Percentiles rank a stretch among this genome's conserved stretches.
Evolutionary conservation across 2,113 vertebrate genomes (phyloP).

Genomic region (Takifugu flavidus): DNA sequence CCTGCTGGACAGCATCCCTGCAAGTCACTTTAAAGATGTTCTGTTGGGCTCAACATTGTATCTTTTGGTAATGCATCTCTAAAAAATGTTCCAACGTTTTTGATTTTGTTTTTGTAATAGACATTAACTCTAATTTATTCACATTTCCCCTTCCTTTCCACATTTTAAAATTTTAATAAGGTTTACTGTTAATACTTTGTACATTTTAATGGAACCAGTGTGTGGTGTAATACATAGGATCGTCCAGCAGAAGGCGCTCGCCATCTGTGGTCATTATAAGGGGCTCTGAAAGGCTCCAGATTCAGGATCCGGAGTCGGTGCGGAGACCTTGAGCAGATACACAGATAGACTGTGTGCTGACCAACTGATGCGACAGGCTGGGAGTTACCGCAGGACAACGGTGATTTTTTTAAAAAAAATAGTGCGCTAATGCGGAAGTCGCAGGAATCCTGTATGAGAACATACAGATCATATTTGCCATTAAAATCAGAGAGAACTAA

Average conservation of each 20-base stretch:
- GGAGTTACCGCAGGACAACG: neutral
- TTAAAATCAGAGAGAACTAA: neutral
- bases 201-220: neutral
- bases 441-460: neutral
- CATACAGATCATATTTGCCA: slow-evolving; percentile 36
- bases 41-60: too few relatives aligned
- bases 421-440: neutral
- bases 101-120: too few relatives aligned
- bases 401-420: slow-evolving; percentile 1
- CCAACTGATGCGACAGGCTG: slow-evolving; percentile 13
- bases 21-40: too few relatives aligned
- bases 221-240: neutral
- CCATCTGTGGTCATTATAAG: slow-evolving; percentile 25
- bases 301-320: slow-evolving; percentile 12
- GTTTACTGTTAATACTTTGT: neutral
- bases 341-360: slow-evolving; percentile 16
- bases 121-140: too few relatives aligned
- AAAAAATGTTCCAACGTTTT: too few relatives aligned
- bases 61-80: too few relatives aligned
- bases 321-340: slow-evolving; percentile 10
- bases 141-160: too few relatives aligned
- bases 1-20: too few relatives aligned
- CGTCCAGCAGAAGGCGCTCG: slow-evolving; percentile 26
- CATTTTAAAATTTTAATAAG: too few relatives aligned
- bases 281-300: neutral